Base-by-base conservation (phyloP, 2,113 vertebrate species). In the Nibea coibor region DNA sequence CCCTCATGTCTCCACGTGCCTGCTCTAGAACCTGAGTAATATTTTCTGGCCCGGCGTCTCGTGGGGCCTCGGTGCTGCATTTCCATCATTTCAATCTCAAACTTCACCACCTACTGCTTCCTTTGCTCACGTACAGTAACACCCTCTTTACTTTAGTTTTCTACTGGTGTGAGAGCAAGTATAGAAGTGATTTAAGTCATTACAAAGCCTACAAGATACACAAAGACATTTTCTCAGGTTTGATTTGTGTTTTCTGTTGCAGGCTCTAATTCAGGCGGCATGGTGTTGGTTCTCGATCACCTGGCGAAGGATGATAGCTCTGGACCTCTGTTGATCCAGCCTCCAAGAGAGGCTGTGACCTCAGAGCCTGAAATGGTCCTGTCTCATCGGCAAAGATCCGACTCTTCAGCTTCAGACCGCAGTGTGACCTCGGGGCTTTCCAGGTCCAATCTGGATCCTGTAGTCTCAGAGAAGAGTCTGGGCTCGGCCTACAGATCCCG, bases 221-320 rank as follows among this genome's bases (percentile, higher is more conserved):
- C 24, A 53, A 45, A 35, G 67, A 54, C 48, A 43, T 43, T 43
- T 57, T 70, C 54, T 80, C 5, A 48, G 43, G 1, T 72, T 78
- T 76, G 0, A 4, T 88, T 51, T 66, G 0, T 84, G 28, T 67
- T 67, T 80, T 87, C 45, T 82, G 26, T 72, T 22, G 0, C 82
- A 97, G 96, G 88, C 2, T 68, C 88, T 8, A 91, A 89, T 24
- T 92, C 93, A 0, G 93, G 84, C 72, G 93, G 84, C 72, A 95
- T 96, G 87, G 87, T 95, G 1, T 80, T 96, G 76, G 91, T 95
- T 65, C 87, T 96, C 3, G 96, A 96, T 84, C 88, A 94, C 66
- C 85, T 94, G 72, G 91, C 84, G 70, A 93, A 93, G 84, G 91
- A 93, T 16, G 94, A 91, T 3, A 65, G 81, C 53, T 80, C 93